Evolutionary conservation across 2,888 invertebrate species (phyloP).

Genomic region (Caenorhabditis uteleia): DNA sequence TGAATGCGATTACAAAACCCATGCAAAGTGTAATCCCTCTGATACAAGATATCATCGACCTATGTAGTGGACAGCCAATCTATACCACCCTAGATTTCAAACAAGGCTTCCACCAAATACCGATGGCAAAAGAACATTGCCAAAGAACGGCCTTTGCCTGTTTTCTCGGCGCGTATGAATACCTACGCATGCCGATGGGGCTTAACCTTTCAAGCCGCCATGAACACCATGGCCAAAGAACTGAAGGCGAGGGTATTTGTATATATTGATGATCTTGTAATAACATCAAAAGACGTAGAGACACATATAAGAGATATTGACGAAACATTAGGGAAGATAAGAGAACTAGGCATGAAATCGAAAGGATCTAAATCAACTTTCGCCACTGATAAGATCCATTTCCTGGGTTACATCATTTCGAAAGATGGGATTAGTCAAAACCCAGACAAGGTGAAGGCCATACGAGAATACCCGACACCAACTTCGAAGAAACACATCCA

Average conservation of each 20-base stretch:
- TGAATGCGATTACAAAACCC: conserved; percentile 21
- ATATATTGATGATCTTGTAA: conserved; percentile 38
- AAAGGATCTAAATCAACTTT: conserved; percentile 31
- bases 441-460: conserved; percentile 27
- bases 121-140: conserved; percentile 5
- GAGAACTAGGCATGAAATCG: conserved; percentile 38
- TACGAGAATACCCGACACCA: conserved; percentile 19
- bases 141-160: conserved; percentile 24
- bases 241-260: conserved; percentile 7
- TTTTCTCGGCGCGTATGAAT: conserved; percentile 15
- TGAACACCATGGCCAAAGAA: conserved; percentile 9
- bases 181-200: conserved; percentile 28
- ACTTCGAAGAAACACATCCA: conserved; percentile 12
- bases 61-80: not conserved
- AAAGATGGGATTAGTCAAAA: conserved; percentile 34
- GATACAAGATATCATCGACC: conserved; percentile 16
- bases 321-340: conserved; percentile 15
- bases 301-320: conserved; percentile 33
- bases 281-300: conserved; percentile 5
- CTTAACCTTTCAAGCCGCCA: conserved; percentile 24
- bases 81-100: conserved; percentile 27
- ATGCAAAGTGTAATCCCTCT: conserved; percentile 11
- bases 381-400: conserved; percentile 21
- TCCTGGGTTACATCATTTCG: conserved; percentile 32
- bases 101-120: conserved; percentile 28